phyloP scores from a whole-genome alignment of 2,888 invertebrate genomes.

The Volucella inflata region DNA sequence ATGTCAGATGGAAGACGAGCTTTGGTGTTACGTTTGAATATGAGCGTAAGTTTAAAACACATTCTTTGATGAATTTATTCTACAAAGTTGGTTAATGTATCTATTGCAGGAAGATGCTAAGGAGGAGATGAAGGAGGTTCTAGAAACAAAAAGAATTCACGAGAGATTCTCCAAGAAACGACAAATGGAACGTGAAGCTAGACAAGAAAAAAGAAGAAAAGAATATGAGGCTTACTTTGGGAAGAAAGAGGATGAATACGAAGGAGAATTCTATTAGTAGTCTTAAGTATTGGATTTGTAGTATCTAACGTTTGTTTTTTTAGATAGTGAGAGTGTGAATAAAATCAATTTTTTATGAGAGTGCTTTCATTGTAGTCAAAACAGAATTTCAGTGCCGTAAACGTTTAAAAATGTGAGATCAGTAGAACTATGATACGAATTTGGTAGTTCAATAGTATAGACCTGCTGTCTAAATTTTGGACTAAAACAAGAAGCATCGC shows the following conservation, averaged over 20 bases:
- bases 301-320: too few species aligned
- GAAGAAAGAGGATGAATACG: slow-evolving; percentile 51
- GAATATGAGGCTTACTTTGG: slow-evolving; percentile 81
- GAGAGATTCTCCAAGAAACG: slow-evolving; percentile 91
- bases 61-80: neutral
- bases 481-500: neutral
- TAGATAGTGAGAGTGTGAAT: too few species aligned
- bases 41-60: slow-evolving; percentile 87
- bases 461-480: too few species aligned
- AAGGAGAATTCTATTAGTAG: too few species aligned
- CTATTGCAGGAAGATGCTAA: slow-evolving; percentile 92
- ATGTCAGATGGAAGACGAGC: slow-evolving; percentile 95
- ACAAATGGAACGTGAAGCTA: slow-evolving; percentile 81
- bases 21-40: slow-evolving; percentile 93
- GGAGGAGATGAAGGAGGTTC: slow-evolving; percentile 96
- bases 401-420: too few species aligned
- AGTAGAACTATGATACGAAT: too few species aligned
- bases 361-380: too few species aligned
- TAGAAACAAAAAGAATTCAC: slow-evolving; percentile 95
- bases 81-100: neutral
- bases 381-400: too few species aligned
- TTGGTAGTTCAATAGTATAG: too few species aligned
- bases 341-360: too few species aligned
- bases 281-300: too few species aligned
- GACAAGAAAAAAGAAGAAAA: slow-evolving; percentile 79